Evolutionary conservation across 2,113 vertebrate genomes (phyloP), one percentile per base, ranked within the genome.

Genomic region (Cariama cristata): DNA sequence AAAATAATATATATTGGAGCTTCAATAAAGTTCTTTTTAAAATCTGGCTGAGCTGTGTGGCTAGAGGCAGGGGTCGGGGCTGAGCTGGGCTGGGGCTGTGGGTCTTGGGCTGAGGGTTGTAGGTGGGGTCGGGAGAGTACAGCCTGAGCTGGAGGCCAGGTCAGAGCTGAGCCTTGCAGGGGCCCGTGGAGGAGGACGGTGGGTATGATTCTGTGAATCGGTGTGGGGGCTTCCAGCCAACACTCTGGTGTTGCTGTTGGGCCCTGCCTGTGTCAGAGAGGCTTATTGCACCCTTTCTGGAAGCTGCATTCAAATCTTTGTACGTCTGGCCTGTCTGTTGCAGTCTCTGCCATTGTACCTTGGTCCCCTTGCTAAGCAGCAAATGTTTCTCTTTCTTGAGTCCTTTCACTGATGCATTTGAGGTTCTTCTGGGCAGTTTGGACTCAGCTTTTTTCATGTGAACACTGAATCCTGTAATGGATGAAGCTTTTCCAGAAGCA

Each of bases 21-120:
- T 96, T 98, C 97, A 97, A 96, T 97, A 97, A 97, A 97, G 83
- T 96, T 88, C 73, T 96, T 95, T 83, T 89, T 79, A 89, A 96
- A 97, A 92, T 95, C 90, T 96, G 95, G 85, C 71, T 92, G 90
- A 95, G 92, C 94, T 97, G 86, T 95, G 84, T 96, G 92, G 90
- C 93, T 96, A 79, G 96, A 96, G 91, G 71, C 85, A 92, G 76
- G 88, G 74, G 33, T 5, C 3, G 50, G 91, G 83, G 74, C 86
- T 76, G 86, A 85, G 86, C 64, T 21, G 73, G 42, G n/a, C 66
- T 91, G 68, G n/a, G 53, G 22, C 58, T 82, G 44, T 35, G 50
- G 89, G 82, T 74, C 44, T 63, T 47, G 60, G 88, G 50, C 60
- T 80, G 45, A 52, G 77, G 63, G 44, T 71, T 49, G 59, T 79